phyloP scores from a whole-genome alignment of 2,888 invertebrate species.

The Tenthredo amoena region DNA sequence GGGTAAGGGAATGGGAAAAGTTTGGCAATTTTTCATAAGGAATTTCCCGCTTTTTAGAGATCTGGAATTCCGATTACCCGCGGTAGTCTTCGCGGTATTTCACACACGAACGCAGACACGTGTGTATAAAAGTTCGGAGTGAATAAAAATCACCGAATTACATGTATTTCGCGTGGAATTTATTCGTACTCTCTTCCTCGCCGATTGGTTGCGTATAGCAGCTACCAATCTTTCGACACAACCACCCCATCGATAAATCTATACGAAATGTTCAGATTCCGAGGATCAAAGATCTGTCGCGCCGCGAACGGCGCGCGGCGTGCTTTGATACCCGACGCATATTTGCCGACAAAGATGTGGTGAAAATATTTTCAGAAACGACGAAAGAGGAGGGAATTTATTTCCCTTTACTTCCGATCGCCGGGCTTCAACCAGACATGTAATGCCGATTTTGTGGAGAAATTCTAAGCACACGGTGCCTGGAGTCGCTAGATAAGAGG shows the following conservation, averaged over 20 bases:
- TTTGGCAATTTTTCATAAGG: conserved; percentile 11
- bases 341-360: neutral
- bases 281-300: neutral
- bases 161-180: neutral
- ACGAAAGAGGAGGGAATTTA: neutral
- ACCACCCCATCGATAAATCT: neutral
- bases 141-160: conserved; percentile 29
- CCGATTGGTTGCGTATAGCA: neutral
- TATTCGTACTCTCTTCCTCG: neutral
- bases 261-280: neutral
- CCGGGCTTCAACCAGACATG: neutral
- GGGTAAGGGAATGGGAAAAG: neutral
- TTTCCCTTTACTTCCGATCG: neutral
- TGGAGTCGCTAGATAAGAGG: conserved; percentile 26
- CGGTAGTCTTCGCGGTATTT: neutral
- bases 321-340: neutral
- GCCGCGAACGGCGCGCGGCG: too few species aligned
- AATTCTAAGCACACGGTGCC: conserved; percentile 12
- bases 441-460: neutral
- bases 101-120: neutral
- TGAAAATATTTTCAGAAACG: neutral
- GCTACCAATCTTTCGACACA: neutral
- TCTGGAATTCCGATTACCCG: conserved; percentile 8
- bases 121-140: neutral
- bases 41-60: neutral